phyloP scores from a whole-genome alignment of 2,797 vertebrate species.

The Spheniscus humboldti region DNA sequence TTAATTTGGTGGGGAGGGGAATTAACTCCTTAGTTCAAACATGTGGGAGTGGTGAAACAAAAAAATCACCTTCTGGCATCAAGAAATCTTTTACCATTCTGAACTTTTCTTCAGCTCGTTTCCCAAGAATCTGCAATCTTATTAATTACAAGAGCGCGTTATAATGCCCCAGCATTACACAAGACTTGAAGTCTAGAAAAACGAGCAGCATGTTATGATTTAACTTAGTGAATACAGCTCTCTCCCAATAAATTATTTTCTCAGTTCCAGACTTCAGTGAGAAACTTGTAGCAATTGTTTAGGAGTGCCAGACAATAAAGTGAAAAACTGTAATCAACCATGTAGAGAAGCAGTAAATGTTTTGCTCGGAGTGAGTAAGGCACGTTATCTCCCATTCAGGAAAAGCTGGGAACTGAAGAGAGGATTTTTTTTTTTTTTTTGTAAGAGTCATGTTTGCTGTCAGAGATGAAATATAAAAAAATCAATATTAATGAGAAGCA shows the following conservation, averaged over 20 bases:
- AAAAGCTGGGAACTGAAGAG: neutral
- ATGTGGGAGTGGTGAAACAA: neutral
- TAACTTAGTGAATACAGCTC: neutral
- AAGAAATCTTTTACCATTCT: neutral
- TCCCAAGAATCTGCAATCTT: neutral
- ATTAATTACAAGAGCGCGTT: neutral
- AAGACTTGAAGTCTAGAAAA: neutral
- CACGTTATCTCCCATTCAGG: neutral
- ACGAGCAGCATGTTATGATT: neutral
- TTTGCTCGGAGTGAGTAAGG: neutral
- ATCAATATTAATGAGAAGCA: conserved; percentile 47
- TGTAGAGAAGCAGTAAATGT: neutral
- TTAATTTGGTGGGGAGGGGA: neutral
- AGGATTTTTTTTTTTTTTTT: neutral
- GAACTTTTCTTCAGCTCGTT: neutral
- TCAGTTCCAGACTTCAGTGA: neutral
- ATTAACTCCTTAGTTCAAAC: neutral
- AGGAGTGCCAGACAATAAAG: neutral
- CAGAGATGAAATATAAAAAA: conserved; percentile 21
- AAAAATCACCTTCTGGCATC: neutral
- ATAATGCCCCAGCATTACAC: neutral
- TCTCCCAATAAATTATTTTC: neutral
- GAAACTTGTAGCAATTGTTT: neutral
- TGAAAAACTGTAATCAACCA: neutral
- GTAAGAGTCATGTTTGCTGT: neutral